Evolutionary conservation across 2,113 vertebrate species (phyloP).

Genomic region (Paracanthobrama guichenoti): DNA sequence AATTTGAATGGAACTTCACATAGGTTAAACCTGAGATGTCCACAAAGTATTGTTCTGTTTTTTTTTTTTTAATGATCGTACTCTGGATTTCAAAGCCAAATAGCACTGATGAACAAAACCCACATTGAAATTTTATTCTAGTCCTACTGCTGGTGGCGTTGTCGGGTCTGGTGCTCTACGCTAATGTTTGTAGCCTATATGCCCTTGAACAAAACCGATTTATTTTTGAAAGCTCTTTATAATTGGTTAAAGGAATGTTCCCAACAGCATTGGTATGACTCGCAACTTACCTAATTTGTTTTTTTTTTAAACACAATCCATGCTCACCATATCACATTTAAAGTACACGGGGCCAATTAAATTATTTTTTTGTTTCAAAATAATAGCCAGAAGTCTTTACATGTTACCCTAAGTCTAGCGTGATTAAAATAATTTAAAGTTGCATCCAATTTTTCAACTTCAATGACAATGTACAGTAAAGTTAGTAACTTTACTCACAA

Average conservation of each 20-base stretch:
- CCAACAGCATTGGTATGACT: background rate
- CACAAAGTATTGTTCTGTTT: background rate
- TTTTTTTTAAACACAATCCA: background rate
- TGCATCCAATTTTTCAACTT: background rate
- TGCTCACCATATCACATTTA: background rate
- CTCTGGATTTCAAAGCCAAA: conserved; percentile 39
- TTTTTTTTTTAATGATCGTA: conserved; percentile 10
- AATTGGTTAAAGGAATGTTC: conserved; percentile 13
- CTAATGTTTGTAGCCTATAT: conserved; percentile 8
- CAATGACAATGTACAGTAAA: background rate
- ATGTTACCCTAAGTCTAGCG: too few species aligned
- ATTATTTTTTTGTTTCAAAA: too few species aligned
- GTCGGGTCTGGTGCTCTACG: background rate
- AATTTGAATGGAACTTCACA: background rate
- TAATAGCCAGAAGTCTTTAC: too few species aligned
- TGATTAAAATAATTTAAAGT: background rate
- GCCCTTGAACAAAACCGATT: conserved; percentile 13
- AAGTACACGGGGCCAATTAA: background rate
- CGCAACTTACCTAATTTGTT: too few species aligned
- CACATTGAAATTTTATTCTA: background rate
- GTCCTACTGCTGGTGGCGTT: background rate
- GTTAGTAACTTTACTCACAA: background rate
- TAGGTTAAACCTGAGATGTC: conserved; percentile 6
- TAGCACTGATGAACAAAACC: conserved; percentile 24
- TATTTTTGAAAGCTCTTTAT: conserved; percentile 7